Evolutionary conservation across 2,113 vertebrate species (phyloP).

Genomic region (Oenanthe melanoleuca): DNA sequence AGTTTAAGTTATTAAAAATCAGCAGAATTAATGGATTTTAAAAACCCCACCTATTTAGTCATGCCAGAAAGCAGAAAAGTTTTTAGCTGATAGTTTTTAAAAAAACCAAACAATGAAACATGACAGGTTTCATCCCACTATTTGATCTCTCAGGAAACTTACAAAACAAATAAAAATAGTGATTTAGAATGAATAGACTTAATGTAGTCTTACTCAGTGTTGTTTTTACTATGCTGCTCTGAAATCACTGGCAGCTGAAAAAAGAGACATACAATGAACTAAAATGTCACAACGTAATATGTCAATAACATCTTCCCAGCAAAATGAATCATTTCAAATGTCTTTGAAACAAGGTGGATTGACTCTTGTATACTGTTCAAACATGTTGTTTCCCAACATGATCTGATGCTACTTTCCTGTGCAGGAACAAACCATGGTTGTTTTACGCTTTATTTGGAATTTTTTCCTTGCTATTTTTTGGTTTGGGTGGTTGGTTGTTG

Average conservation of each 20-base stretch:
- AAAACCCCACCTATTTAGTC: not conserved
- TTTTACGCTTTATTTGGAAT: not conserved
- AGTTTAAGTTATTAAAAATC: not conserved
- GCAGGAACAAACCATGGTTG: not conserved
- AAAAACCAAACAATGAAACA: not conserved
- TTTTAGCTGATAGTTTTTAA: not conserved
- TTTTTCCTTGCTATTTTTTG: not conserved
- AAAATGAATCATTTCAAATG: not conserved
- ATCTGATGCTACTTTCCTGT: not conserved
- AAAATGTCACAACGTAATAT: not conserved
- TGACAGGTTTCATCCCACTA: not conserved
- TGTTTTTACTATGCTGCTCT: not conserved
- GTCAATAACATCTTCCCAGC: not conserved
- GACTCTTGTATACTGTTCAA: not conserved
- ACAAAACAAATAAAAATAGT: constrained; percentile 10
- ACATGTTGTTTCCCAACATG: not conserved
- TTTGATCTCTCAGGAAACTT: not conserved
- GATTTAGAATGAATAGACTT: not conserved
- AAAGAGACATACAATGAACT: not conserved
- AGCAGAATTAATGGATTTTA: not conserved
- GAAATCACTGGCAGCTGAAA: not conserved
- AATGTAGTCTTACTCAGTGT: not conserved
- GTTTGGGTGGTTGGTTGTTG: not conserved
- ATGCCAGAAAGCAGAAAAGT: not conserved
- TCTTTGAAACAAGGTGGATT: not conserved